Base-by-base conservation (phyloP, 2,113 vertebrate genomes). In the Pangasianodon hypophthalmus region DNA sequence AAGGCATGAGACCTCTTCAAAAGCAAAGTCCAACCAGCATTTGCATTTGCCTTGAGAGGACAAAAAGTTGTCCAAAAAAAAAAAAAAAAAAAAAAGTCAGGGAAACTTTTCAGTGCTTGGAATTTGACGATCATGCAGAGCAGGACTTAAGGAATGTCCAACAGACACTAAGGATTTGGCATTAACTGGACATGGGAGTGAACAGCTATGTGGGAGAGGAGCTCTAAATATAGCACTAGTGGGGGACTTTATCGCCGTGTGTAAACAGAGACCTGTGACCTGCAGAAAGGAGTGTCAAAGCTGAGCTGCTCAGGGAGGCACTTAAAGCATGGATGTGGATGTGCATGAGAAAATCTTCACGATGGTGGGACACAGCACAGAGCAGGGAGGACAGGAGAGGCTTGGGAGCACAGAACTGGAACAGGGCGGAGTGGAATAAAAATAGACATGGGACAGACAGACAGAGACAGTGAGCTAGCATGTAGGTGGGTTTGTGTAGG, bases 21-120 rank as follows among this genome's bases (percentile, higher is more conserved):
- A 84, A 90, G 77, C 56, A 82, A 81, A 82, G 56, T 79, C 46
- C 54, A 86, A 71, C 62, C 54, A 56, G 41, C 84, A 88, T 91
- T 91, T 87, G 77, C 89, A 90, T 92, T 90, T 41, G 67, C 14
- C 73, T 73, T 56, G n/a, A 32, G 64, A 44, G 77, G 41, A 86
- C 52, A 82, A 88, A 86, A 67, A 52, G 48, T 89, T 54, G 4
- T 62, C 83, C 62, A 73, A 64, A 86, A 44, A 71, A 62, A 75
- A 83, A n/a, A n/a, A 81, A 81, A 46, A 5, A 41, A 44, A 46
- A 29, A 37, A 56, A 85, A 81, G 67, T 10, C 26, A 50, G 48
- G 14, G 58, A 32, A 84, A 64, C 69, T 87, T 85, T 60, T 10
- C 41, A 67, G 77, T 41, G 19, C 16, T 73, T 14, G 26, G 58